Conservation (phyloP, 2,797 vertebrate species). For the Pantherophis alleghaniensis region DNA sequence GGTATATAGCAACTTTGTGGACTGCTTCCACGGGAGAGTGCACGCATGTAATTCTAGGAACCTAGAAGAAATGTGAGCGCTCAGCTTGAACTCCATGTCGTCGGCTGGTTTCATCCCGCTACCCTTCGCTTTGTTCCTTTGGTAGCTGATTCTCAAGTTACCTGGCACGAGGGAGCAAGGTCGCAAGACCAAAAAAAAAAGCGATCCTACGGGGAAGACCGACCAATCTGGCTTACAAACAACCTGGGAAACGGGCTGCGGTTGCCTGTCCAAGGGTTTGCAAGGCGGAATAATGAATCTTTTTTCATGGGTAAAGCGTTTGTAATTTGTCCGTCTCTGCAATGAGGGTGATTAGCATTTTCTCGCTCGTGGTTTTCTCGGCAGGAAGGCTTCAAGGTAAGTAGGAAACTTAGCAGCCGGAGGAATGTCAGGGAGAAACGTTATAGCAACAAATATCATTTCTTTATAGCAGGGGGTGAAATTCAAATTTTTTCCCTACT, state of each 20-base stretch:
- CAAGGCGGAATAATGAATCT: neutral
- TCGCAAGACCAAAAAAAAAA: neutral
- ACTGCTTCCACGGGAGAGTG: neutral
- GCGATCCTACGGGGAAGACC: fast-evolving
- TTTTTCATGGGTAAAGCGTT: neutral
- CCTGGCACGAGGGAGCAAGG: neutral
- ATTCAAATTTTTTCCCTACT: too few species aligned
- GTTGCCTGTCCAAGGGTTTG: neutral
- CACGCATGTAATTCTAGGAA: neutral
- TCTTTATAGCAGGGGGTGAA: neutral
- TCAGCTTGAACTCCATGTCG: neutral
- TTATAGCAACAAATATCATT: neutral
- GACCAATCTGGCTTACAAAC: neutral
- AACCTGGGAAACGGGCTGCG: neutral
- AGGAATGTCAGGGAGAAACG: neutral
- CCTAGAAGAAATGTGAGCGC: neutral
- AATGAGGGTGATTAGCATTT: slow-evolving; percentile 45
- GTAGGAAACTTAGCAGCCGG: slow-evolving; percentile 30
- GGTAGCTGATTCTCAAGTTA: slow-evolving; percentile 52
- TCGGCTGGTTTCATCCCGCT: neutral
- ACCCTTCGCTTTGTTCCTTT: slow-evolving; percentile 4
- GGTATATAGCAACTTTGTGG: neutral
- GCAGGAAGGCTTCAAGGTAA: slow-evolving; percentile 55
- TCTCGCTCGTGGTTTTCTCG: slow-evolving; percentile 31
- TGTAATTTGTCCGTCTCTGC: slow-evolving; percentile 25